Base-by-base conservation (phyloP, 1,140 invertebrate genomes). In the Trichomalopsis sarcophagae region DNA sequence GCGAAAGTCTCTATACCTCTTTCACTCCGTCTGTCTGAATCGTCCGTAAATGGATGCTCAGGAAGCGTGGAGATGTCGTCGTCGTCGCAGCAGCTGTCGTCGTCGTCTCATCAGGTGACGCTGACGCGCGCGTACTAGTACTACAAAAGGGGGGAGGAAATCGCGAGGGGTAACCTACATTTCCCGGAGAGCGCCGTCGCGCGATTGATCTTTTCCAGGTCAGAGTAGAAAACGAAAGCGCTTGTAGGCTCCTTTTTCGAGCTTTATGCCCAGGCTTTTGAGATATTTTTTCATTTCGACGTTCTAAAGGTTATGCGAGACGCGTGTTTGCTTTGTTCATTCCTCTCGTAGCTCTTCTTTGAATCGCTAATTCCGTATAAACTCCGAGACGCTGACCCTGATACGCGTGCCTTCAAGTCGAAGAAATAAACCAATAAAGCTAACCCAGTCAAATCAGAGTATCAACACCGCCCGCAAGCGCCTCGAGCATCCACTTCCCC, bases 151-250 rank as follows among this genome's bases (percentile, higher is more conserved):
- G 79, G 71, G 44, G 55, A 23, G 74, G 21, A 33, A 40, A 69
- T 69, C 36, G 10, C 75, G 3, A 30, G 40, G 69, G 44, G n/a
- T 84, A 84, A 84, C 76, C 76, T 84, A 84, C 44, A 78, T 84
- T 79, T 21, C 21, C 36, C 66, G 23, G 44, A 71, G 21, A 33
- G 21, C 4, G n/a, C 11, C 69, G 9, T 50, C 17, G 27, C 23
- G 81, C 23, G 81, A 40, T 66, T 62, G 55, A 62, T 62, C 14
- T 62, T 62, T 62, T 62, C 55, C 55, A 62, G 55, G 55, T 62
- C 55, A 62, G 17, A 62, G 55, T n/a, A 17, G 55, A 62, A 62
- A 62, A n/a, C 21, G 55, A 62, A 62, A 62, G 55, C 55, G 17
- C 50, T 36, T 6, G 3, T 36, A 36, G 50, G 50, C 14, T 13